These are phyloP conservation scores for Anarsia innoxiella DNA, from an alignment of 2,888 invertebrate genomes.

Conservation along the genomic window DNA sequence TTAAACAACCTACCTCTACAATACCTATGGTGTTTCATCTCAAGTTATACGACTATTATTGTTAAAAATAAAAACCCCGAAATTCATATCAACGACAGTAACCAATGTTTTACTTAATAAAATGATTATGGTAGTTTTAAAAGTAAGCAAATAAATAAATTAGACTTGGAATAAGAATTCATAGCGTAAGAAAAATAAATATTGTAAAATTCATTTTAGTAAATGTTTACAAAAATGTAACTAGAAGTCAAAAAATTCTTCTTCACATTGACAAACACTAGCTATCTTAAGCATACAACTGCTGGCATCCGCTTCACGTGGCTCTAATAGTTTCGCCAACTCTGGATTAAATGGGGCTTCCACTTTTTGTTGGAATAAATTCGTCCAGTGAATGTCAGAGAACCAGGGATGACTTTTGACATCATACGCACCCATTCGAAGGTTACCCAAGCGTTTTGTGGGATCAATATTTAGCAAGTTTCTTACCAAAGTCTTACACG, in stretches of 20 bases:
- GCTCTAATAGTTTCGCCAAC: constrained; percentile 74
- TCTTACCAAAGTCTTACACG: constrained; percentile 85
- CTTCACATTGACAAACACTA: constrained; percentile 66
- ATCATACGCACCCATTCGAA: constrained; percentile 90
- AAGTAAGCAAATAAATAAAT: too few relatives aligned
- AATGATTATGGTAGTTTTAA: too few relatives aligned
- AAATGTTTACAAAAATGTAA: too few relatives aligned
- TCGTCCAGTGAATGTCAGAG: constrained; percentile 84
- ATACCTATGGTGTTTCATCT: too few relatives aligned
- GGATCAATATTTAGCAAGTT: constrained; percentile 80
- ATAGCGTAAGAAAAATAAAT: too few relatives aligned
- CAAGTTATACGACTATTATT: too few relatives aligned
- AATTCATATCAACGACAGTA: too few relatives aligned
- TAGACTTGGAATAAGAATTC: too few relatives aligned
- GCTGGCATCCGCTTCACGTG: constrained; percentile 58
- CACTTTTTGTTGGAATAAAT: constrained; percentile 83
- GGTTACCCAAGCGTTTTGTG: constrained; percentile 84
- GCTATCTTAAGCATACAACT: constrained; percentile 63
- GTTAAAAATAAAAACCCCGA: too few relatives aligned
- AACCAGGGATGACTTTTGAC: constrained; percentile 96
- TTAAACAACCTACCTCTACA: too few relatives aligned
- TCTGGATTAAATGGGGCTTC: constrained; percentile 76
- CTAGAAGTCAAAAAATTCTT: constrained; percentile 68
- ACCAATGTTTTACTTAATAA: too few relatives aligned
- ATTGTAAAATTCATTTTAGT: too few relatives aligned